Conservation (phyloP, 2,113 vertebrate species). For the Dissostichus mawsoni region DNA sequence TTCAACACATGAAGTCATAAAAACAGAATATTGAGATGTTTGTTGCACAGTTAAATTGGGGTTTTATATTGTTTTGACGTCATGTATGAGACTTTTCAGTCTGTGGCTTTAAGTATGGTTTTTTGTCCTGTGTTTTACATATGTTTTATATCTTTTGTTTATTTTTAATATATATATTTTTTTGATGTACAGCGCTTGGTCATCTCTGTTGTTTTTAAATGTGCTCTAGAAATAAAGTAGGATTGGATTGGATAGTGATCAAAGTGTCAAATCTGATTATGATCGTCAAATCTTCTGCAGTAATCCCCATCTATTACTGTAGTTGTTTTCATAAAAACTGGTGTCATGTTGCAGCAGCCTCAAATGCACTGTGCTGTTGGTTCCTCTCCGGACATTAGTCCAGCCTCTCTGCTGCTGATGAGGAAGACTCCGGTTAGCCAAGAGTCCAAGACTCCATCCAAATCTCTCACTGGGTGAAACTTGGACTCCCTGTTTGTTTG, state of each 20-base stretch:
- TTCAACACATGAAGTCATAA: not conserved
- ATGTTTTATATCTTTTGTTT: too few relatives aligned
- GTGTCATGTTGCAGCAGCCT: not conserved
- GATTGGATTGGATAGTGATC: not conserved
- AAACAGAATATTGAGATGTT: not conserved
- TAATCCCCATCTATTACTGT: not conserved
- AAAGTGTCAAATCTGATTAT: not conserved
- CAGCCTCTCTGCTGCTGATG: conserved; percentile 13
- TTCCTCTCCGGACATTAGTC: conserved; percentile 10
- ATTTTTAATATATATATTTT: too few relatives aligned
- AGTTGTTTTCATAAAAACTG: not conserved
- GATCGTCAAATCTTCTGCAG: not conserved
- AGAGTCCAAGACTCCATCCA: conserved; percentile 23
- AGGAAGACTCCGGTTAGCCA: conserved; percentile 15
- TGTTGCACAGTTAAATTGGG: not conserved
- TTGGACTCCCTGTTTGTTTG: conserved; percentile 33
- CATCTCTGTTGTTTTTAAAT: too few relatives aligned
- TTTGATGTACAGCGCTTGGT: too few relatives aligned
- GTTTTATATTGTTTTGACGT: too few relatives aligned
- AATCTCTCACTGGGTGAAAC: conserved; percentile 38
- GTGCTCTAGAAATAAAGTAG: too few relatives aligned
- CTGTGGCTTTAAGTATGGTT: too few relatives aligned
- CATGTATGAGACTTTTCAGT: too few relatives aligned
- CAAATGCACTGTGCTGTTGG: not conserved
- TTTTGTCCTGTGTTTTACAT: too few relatives aligned